These are phyloP conservation scores for Lasius platythorax DNA, from an alignment of 2,888 invertebrate species.

Conservation along the genomic window DNA sequence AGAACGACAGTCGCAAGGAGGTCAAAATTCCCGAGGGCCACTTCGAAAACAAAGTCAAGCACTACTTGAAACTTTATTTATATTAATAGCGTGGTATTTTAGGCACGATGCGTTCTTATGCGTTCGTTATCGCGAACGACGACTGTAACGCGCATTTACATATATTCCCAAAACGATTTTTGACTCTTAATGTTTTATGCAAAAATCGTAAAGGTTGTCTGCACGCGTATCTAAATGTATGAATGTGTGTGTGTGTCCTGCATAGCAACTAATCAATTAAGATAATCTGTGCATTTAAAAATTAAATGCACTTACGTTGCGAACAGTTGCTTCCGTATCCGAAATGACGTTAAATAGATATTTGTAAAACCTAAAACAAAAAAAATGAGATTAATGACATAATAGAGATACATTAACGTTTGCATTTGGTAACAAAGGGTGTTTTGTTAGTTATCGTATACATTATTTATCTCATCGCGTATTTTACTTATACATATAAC, in stretches of 20 bases:
- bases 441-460: neutral
- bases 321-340: neutral
- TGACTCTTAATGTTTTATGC: neutral
- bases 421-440: neutral
- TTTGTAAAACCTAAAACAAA: neutral
- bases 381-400: neutral
- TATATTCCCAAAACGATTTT: neutral
- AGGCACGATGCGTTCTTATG: neutral
- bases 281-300: neutral
- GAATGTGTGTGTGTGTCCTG: neutral
- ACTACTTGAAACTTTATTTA: slow-evolving; percentile 19
- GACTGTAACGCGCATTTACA: neutral
- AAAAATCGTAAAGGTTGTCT: neutral
- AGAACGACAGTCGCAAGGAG: neutral
- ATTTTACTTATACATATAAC: neutral
- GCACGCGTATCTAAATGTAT: neutral
- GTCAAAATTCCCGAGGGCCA: neutral
- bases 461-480: slow-evolving; percentile 3
- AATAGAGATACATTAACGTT: neutral
- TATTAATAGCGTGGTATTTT: neutral
- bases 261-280: neutral
- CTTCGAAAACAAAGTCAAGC: neutral
- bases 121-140: neutral
- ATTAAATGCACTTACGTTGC: neutral
- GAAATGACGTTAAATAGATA: neutral